Conservation (phyloP, 2,113 vertebrate genomes). For the Syrrhaptes paradoxus region DNA sequence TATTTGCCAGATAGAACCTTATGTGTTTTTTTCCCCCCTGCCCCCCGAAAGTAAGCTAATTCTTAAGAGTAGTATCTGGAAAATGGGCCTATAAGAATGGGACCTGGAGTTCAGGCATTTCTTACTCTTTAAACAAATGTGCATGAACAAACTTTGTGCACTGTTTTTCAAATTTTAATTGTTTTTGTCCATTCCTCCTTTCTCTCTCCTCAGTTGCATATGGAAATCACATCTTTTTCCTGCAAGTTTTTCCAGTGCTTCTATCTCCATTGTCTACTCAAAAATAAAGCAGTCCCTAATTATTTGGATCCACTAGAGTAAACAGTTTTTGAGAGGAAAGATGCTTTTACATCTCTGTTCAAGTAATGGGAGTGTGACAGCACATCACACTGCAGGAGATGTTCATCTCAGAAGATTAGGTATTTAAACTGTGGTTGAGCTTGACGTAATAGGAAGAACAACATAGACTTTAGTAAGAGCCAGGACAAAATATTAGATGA, state of each 20-base stretch:
- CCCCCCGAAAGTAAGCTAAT: background rate
- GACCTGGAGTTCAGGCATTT: background rate
- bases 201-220: background rate
- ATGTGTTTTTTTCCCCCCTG: background rate
- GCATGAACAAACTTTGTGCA: background rate
- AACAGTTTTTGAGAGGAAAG: background rate
- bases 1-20: background rate
- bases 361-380: background rate
- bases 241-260: background rate
- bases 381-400: background rate
- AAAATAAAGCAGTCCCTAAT: background rate
- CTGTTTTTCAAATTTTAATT: background rate
- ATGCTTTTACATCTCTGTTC: background rate
- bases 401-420: background rate
- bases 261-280: background rate
- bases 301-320: background rate
- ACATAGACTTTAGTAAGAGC: background rate
- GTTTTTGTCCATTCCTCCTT: background rate
- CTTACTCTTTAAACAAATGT: background rate
- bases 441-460: background rate
- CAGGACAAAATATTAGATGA: conserved; percentile 11
- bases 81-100: background rate
- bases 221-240: background rate
- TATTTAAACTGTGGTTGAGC: background rate
- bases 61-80: background rate